Conservation (phyloP, 2,888 invertebrate genomes). For the Pinctada fucata region DNA sequence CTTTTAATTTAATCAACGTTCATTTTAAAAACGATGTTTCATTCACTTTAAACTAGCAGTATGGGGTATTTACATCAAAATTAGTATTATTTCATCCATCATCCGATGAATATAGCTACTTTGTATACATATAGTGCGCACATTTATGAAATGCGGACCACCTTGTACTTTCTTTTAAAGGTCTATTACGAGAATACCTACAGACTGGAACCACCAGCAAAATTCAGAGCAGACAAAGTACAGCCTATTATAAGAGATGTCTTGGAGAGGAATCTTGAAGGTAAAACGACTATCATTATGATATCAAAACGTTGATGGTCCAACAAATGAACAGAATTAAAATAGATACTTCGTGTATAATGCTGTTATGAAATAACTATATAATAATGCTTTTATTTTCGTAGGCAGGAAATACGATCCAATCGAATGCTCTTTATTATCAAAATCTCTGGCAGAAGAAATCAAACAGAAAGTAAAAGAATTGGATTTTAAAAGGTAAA, state of each 20-base stretch:
- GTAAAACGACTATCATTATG: conserved; percentile 35
- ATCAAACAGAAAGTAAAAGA: conserved; percentile 60
- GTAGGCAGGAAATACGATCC: conserved; percentile 60
- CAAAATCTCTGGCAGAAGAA: conserved; percentile 61
- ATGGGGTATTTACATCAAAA: too few species aligned
- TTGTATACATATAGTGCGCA: too few species aligned
- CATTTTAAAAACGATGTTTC: too few species aligned
- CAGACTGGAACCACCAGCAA: conserved; percentile 60
- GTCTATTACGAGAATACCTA: conserved; percentile 65
- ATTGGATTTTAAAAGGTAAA: conserved; percentile 61
- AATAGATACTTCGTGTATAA: too few species aligned
- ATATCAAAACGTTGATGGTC: too few species aligned
- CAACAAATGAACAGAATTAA: too few species aligned
- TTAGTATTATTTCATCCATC: too few species aligned
- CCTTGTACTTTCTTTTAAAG: conserved; percentile 37
- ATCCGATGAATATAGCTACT: too few species aligned
- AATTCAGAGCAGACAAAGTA: conserved; percentile 60
- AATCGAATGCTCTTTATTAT: conserved; percentile 54
- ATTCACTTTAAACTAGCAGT: too few species aligned
- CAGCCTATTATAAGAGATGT: conserved; percentile 60
- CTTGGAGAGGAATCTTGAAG: conserved; percentile 53
- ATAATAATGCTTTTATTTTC: too few species aligned
- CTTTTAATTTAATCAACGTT: too few species aligned
- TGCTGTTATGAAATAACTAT: not conserved
- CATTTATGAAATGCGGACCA: too few species aligned